A percentile compares a stretch with the other conserved stretches of the same genome.
Conservation (phyloP, 2,888 invertebrate species). For the Drosophila koepferae region DNA sequence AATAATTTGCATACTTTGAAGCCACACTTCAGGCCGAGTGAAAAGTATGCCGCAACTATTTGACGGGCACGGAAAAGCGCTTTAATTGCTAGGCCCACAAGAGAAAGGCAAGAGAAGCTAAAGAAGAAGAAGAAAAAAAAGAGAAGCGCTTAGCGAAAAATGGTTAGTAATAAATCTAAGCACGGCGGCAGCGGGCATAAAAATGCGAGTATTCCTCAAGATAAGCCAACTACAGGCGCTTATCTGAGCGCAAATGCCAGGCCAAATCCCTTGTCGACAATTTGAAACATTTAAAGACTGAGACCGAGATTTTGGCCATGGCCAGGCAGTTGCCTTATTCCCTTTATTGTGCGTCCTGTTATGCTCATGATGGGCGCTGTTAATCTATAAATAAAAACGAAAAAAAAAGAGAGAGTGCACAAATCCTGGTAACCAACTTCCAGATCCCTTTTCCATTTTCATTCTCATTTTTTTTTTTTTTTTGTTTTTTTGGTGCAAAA, state of each 20-base stretch:
- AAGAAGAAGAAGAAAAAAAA: neutral
- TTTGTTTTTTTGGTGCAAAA: slow-evolving; percentile 18
- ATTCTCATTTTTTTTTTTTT: neutral
- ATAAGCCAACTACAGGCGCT: slow-evolving; percentile 79
- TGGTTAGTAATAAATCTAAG: slow-evolving; percentile 70
- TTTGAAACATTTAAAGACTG: slow-evolving; percentile 82
- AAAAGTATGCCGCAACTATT: slow-evolving; percentile 69
- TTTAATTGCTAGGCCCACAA: slow-evolving; percentile 61
- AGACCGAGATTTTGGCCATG: slow-evolving; percentile 51
- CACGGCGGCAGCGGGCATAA: slow-evolving; percentile 36
- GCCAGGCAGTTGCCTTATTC: slow-evolving; percentile 34
- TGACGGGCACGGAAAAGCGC: slow-evolving; percentile 27
- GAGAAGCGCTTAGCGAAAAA: slow-evolving; percentile 41
- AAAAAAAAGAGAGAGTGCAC: slow-evolving; percentile 39
- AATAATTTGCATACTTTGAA: slow-evolving; percentile 74
- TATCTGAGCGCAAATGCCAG: slow-evolving; percentile 77
- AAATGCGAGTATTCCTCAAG: slow-evolving; percentile 67
- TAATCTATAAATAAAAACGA: slow-evolving; percentile 68
- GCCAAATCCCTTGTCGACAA: slow-evolving; percentile 82
- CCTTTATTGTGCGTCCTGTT: slow-evolving; percentile 66
- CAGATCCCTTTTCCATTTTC: neutral
- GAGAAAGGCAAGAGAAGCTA: too few species aligned
- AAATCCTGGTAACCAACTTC: slow-evolving; percentile 26
- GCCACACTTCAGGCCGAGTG: slow-evolving; percentile 27
- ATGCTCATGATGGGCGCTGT: slow-evolving; percentile 69